phyloP scores from a whole-genome alignment of 2,888 invertebrate genomes.

The Nematopogon swammerdamellus region DNA sequence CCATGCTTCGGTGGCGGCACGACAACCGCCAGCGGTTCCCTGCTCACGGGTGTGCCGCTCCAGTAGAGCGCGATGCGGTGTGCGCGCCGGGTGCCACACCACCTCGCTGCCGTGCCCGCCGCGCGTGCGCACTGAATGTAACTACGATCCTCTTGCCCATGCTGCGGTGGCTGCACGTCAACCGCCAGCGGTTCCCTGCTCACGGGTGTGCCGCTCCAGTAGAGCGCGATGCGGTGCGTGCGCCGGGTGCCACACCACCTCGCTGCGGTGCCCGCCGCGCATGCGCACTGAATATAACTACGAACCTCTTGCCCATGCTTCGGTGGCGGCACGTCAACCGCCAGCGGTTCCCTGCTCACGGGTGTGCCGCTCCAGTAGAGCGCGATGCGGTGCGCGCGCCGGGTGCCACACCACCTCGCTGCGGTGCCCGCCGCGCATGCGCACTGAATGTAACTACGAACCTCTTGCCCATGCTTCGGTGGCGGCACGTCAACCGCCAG shows the following conservation, averaged over 20 bases:
- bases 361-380: constrained; percentile 86
- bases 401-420: constrained; percentile 89
- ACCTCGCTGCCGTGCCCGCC: constrained; percentile 73
- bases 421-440: constrained; percentile 66
- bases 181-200: constrained; percentile 51
- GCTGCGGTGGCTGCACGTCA: constrained; percentile 60
- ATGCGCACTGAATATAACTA: constrained; percentile 81
- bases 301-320: constrained; percentile 75
- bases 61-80: constrained; percentile 84
- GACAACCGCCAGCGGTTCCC: constrained; percentile 53
- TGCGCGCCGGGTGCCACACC: constrained; percentile 82
- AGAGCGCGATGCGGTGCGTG: constrained; percentile 80
- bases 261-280: constrained; percentile 68
- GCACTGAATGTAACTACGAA: constrained; percentile 78
- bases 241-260: constrained; percentile 85
- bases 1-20: constrained; percentile 64
- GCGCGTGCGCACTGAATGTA: constrained; percentile 75
- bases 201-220: constrained; percentile 81
- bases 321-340: constrained; percentile 58
- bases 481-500: constrained; percentile 56
- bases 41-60: constrained; percentile 72
- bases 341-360: constrained; percentile 47
- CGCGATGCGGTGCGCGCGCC: constrained; percentile 77
- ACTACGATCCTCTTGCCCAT: constrained; percentile 74
- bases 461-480: constrained; percentile 73